Conservation (phyloP, 2,113 vertebrate species). For the Oenanthe melanoleuca region DNA sequence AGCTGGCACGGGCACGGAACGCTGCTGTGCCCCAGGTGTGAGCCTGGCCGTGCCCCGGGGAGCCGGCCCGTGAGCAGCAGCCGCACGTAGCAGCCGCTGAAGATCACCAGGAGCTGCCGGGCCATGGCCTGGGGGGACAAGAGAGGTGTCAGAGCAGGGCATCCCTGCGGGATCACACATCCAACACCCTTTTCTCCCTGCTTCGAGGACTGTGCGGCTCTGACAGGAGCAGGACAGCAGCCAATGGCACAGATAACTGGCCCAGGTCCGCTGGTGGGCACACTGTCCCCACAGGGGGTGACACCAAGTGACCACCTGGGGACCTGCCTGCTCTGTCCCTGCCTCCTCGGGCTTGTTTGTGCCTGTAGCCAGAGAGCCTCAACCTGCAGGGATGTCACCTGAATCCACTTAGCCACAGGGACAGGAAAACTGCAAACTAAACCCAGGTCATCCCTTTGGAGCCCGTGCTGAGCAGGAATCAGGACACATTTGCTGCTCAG, state of each 20-base stretch:
- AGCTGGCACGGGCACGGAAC: slow-evolving; percentile 77
- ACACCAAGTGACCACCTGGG: not conserved
- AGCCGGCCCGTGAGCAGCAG: slow-evolving; percentile 74
- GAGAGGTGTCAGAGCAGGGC: not conserved
- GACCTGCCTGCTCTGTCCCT: not conserved
- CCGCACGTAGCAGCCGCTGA: slow-evolving; percentile 74
- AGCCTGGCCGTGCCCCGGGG: not conserved
- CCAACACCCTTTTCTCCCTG: not conserved
- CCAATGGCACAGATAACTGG: not conserved
- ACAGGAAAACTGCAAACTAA: not conserved
- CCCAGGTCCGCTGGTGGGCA: slow-evolving; percentile 7
- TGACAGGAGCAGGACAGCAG: not conserved
- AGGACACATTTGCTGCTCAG: slow-evolving; percentile 35
- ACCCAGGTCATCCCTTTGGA: not conserved
- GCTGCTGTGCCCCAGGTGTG: slow-evolving; percentile 51
- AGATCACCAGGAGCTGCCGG: slow-evolving; percentile 74
- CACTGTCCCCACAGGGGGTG: not conserved
- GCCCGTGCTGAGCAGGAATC: slow-evolving; percentile 1
- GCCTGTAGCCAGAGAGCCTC: not conserved
- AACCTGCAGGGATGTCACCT: not conserved
- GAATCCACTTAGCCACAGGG: fast-evolving
- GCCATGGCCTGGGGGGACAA: slow-evolving; percentile 70
- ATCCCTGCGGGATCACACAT: not conserved
- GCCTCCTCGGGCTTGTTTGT: not conserved
- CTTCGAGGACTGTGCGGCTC: not conserved